Conservation (phyloP, 2,113 vertebrate genomes). For the Tretioscincus oriximinensis region DNA sequence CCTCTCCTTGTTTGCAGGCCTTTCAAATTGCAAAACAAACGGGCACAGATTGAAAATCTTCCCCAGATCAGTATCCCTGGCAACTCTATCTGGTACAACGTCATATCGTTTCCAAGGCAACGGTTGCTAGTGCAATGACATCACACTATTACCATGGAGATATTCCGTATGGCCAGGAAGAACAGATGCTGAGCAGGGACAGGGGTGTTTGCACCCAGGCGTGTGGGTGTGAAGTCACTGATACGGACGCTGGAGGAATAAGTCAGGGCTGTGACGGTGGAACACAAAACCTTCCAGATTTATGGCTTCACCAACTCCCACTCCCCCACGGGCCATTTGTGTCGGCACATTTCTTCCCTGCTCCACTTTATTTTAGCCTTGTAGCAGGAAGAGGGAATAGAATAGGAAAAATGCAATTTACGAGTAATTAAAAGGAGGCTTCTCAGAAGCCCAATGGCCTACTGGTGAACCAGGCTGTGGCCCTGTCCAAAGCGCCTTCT, state of each 20-base stretch:
- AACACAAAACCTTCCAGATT: too few species aligned
- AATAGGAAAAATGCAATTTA: too few species aligned
- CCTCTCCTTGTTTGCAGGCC: background rate
- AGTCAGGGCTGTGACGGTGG: too few species aligned
- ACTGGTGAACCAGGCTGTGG: too few species aligned
- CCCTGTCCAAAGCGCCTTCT: too few species aligned
- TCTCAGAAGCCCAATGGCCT: too few species aligned
- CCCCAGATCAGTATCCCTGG: slow-evolving; percentile 49
- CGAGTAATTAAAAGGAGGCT: too few species aligned
- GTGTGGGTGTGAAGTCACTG: background rate
- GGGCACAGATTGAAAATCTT: slow-evolving; percentile 32
- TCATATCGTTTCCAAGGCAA: slow-evolving; percentile 64
- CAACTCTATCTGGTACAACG: slow-evolving; percentile 60
- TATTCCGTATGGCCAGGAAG: slow-evolving; percentile 51
- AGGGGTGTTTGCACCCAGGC: background rate
- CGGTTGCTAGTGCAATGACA: slow-evolving; percentile 53
- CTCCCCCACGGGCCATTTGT: too few species aligned
- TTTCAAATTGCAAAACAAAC: slow-evolving; percentile 48
- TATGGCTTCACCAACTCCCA: too few species aligned
- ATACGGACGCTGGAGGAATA: background rate
- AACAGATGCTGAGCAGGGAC: slow-evolving; percentile 32
- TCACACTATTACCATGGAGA: slow-evolving; percentile 61
- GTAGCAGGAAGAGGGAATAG: too few species aligned
- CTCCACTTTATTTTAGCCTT: too few species aligned
- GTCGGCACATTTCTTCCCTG: too few species aligned